These are phyloP conservation scores for Silurus aristotelis DNA, from an alignment of 2,797 vertebrate species.

Conservation along the genomic window DNA sequence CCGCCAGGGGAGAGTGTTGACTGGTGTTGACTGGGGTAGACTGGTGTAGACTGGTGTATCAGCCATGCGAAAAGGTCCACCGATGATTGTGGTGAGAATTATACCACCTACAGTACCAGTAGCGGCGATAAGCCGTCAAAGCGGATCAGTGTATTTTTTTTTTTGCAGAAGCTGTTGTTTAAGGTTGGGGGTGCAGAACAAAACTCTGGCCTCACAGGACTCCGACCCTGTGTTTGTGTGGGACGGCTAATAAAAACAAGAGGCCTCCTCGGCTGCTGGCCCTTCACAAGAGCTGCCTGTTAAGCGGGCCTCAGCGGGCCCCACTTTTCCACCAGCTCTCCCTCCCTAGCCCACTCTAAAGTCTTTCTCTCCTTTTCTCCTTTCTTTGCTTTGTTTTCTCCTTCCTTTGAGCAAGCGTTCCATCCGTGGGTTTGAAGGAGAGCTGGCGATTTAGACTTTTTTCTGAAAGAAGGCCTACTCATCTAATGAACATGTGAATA, in stretches of 20 bases:
- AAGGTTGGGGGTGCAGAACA: constrained; percentile 29
- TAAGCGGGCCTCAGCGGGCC: constrained; percentile 39
- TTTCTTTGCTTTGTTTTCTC: constrained; percentile 35
- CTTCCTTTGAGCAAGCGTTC: constrained; percentile 48
- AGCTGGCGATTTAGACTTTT: constrained; percentile 33
- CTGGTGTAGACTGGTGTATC: background rate
- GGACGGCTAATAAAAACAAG: constrained; percentile 55
- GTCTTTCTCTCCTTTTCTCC: constrained; percentile 35
- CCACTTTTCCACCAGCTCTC: constrained; percentile 30
- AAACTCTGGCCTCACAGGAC: constrained; percentile 24
- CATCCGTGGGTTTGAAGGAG: constrained; percentile 44
- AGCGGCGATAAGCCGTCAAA: background rate
- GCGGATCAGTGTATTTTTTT: background rate
- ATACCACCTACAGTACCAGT: constrained; percentile 4
- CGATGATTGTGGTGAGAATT: constrained; percentile 3
- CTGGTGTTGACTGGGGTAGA: background rate
- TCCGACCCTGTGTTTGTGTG: constrained; percentile 53
- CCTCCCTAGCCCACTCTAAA: constrained; percentile 32
- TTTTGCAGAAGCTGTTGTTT: constrained; percentile 1
- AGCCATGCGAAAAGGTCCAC: background rate
- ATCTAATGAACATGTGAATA: constrained; percentile 36
- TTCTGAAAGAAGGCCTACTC: constrained; percentile 9
- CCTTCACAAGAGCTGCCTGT: constrained; percentile 53
- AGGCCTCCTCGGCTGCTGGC: constrained; percentile 41
- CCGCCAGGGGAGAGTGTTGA: constrained; percentile 13